Base-by-base conservation (phyloP, 2,113 vertebrate species). In the Antidorcas marsupialis region DNA sequence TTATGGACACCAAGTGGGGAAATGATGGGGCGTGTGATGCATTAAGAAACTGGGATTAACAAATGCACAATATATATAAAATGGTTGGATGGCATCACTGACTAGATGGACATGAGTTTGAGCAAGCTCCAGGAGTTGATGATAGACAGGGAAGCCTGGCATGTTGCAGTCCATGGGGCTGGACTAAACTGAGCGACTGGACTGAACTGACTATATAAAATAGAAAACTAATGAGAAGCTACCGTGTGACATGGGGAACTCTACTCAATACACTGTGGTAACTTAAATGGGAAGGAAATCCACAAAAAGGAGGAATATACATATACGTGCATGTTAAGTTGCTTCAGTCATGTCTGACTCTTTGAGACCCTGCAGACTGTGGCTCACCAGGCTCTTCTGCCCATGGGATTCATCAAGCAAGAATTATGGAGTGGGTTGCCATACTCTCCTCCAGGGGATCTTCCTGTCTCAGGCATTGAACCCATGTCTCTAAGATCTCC, bases 161-260 rank as follows among this genome's bases (percentile, higher is more conserved):
- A 1, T n/a, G 64, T 7, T 67, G 64, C 16, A n/a, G 15, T 67
- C 19, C 33, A 67, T 67, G 33, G 64, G 64, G n/a, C 36, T 21
- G 8, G n/a, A 67, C 64, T 36, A 0, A 0, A 21, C 64, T 67
- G n/a, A 67, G 8, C 0, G 0, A 36, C n/a, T 12, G 67, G 21
- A 71, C 64, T 36, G 64, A 71, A 36, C n/a, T 71, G 67, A 36
- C 36, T 71, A 23, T 39, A 71, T 71, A 23, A 23, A 36, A 23
- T 39, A 71, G 67, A 39, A 71, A 21, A 11, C 64, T 6, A 71
- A 71, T 71, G 67, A 71, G 67, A 71, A 36, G 67, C 67, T 71
- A 36, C n/a, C 23, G 19, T 36, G n/a, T 12, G 19, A 9, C 9
- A 71, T 0, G 9, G n/a, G 67, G 19, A 71, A 71, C n/a, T 71